A percentile compares a stretch with the other conserved stretches of the same genome.
Conservation (phyloP, 2,113 vertebrate genomes). For the Ornithorhynchus anatinus region DNA sequence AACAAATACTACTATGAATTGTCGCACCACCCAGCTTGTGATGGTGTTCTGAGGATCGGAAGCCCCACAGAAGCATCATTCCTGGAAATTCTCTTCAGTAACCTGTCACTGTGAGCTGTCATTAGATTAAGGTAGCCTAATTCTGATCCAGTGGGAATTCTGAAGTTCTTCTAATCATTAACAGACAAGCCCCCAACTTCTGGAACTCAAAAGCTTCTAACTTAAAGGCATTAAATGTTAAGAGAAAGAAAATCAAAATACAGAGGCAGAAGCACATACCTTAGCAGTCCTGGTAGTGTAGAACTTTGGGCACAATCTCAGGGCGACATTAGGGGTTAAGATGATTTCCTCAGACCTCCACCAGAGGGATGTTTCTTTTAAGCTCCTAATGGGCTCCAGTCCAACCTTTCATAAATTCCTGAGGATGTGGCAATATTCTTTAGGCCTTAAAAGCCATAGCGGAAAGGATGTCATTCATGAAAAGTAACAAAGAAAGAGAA, state of each 20-base stretch:
- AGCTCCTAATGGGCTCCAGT: constrained; percentile 28
- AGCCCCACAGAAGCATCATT: too few relatives aligned
- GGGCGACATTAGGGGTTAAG: constrained; percentile 66
- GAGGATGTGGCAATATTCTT: constrained; percentile 50
- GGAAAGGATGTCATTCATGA: constrained; percentile 34
- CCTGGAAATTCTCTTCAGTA: too few relatives aligned
- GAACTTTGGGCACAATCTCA: constrained; percentile 53
- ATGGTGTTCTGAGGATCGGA: too few relatives aligned
- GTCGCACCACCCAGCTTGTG: too few relatives aligned
- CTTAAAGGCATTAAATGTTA: neutral
- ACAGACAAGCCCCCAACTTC: too few relatives aligned
- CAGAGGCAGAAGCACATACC: constrained; percentile 45
- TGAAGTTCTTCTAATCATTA: too few relatives aligned
- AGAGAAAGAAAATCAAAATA: neutral
- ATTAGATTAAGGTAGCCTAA: too few relatives aligned
- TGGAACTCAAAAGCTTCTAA: too few relatives aligned
- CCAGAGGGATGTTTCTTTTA: neutral
- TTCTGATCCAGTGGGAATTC: too few relatives aligned
- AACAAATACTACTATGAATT: too few relatives aligned
- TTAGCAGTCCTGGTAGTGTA: constrained; percentile 50
- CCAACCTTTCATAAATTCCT: constrained; percentile 10
- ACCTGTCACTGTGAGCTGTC: too few relatives aligned
- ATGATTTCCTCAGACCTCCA: constrained; percentile 37
- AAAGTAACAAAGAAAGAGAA: constrained; percentile 33
- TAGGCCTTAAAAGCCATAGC: constrained; percentile 55